Evolutionary conservation across 2,797 vertebrate species (phyloP), one percentile per base, ranked within the genome.

Genomic region (Xenops minutus): DNA sequence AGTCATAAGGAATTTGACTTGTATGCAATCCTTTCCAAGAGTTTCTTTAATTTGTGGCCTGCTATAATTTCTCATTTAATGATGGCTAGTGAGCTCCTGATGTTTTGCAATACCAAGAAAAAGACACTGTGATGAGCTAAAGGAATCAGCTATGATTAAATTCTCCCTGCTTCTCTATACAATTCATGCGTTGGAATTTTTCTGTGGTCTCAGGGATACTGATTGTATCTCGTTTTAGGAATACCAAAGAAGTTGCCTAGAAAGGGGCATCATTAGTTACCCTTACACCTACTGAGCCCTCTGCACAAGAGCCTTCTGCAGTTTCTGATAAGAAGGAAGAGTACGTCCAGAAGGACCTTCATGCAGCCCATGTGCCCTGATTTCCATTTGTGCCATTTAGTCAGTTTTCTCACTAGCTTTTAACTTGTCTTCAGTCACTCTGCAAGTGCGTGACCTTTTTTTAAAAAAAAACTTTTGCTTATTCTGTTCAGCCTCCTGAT

Each of bases 1-100:
- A 89, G n/a, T 96, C n/a, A 89, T 91, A 90, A 67, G 69, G 41
- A 96, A 71, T 94, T 94, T 96, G 51, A 74, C 71, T 95, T 46
- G 22, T 20, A 43, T 75, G 8, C 63, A 83, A 1, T 78, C 24
- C 27, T 93, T 85, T 86, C 34, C 37, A 79, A 59, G 48, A 89
- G 64, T 88, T 80, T 66, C 34, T 79, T 21, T 67, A 59, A 63
- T 86, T 77, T 91, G 51, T 94, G 59, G 73, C 36, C 55, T 85
- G 46, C 5, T 68, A 6, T 77, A 18, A 37, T 68, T 97, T 69
- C n/a, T 87, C 51, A 51, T 75, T 89, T 93, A 58, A 39, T 54
- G 78, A 58, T 89, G 71, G 34, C 43, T 39, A 29, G 37, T 52
- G 71, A 90, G 19, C 41, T 34, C 14, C 7, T 52, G 24, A 81